These are phyloP conservation scores for Heliconius hewitsoni DNA, from an alignment of 1,140 invertebrate genomes.

Conservation along the genomic window DNA sequence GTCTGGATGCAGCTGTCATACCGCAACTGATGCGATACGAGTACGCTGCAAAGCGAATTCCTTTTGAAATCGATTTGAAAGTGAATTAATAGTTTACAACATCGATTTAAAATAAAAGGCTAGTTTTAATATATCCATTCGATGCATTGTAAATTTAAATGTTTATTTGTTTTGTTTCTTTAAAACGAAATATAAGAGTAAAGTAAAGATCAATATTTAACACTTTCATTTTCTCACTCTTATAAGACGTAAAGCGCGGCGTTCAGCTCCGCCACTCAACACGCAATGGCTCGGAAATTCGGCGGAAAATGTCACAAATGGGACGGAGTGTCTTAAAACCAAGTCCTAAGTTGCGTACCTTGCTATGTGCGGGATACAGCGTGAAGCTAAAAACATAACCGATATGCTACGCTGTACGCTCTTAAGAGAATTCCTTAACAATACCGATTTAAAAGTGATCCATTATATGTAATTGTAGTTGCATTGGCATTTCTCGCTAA, in stretches of 20 bases:
- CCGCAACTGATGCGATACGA: background rate
- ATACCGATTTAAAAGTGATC: background rate
- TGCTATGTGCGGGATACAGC: too few relatives aligned
- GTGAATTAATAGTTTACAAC: background rate
- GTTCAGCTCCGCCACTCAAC: too few relatives aligned
- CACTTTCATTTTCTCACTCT: too few relatives aligned
- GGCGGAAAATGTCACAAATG: too few relatives aligned
- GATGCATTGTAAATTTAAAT: background rate
- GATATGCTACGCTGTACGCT: background rate
- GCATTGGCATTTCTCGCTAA: background rate
- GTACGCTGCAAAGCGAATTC: background rate
- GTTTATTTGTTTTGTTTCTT: too few relatives aligned
- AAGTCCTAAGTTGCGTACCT: too few relatives aligned
- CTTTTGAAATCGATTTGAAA: background rate
- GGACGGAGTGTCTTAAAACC: too few relatives aligned
- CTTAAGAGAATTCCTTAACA: background rate
- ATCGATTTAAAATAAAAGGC: slow-evolving; percentile 1
- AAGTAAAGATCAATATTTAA: too few relatives aligned
- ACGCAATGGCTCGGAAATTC: too few relatives aligned
- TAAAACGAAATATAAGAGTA: too few relatives aligned
- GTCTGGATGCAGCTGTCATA: slow-evolving; percentile 16
- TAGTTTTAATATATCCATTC: background rate
- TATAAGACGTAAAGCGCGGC: too few relatives aligned
- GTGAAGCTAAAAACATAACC: too few relatives aligned
- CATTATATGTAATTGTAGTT: background rate